Conservation (phyloP, 2,113 vertebrate species). For the Silurus glanis region DNA sequence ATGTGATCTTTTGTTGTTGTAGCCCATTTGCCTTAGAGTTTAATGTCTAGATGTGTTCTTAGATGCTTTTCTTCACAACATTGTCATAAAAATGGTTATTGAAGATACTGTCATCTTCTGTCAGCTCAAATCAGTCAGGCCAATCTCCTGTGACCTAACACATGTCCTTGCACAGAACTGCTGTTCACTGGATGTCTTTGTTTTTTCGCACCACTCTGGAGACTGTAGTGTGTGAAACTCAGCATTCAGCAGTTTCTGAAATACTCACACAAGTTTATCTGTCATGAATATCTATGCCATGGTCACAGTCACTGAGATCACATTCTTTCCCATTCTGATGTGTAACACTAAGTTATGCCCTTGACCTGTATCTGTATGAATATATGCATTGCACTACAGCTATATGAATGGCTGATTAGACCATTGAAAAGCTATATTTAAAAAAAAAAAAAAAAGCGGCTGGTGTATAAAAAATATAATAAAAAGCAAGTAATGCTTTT, state of each 20-base stretch:
- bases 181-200: background rate
- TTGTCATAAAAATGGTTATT: background rate
- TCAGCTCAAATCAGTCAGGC: background rate
- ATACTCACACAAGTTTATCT: background rate
- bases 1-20: background rate
- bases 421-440: background rate
- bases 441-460: no score
- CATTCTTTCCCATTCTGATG: background rate
- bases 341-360: background rate
- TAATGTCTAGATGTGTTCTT: background rate
- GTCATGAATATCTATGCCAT: background rate
- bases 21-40: background rate
- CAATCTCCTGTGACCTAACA: background rate
- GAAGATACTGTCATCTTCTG: background rate
- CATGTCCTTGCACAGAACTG: background rate
- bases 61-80: background rate
- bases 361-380: background rate
- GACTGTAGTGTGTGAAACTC: background rate
- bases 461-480: background rate
- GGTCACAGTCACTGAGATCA: background rate
- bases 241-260: background rate
- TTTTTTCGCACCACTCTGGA: background rate
- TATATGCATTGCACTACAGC: background rate
- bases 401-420: background rate
- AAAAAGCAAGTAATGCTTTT: background rate